These are phyloP conservation scores for Ylistrum balloti DNA, from an alignment of 1,140 invertebrate genomes.

Conservation along the genomic window DNA sequence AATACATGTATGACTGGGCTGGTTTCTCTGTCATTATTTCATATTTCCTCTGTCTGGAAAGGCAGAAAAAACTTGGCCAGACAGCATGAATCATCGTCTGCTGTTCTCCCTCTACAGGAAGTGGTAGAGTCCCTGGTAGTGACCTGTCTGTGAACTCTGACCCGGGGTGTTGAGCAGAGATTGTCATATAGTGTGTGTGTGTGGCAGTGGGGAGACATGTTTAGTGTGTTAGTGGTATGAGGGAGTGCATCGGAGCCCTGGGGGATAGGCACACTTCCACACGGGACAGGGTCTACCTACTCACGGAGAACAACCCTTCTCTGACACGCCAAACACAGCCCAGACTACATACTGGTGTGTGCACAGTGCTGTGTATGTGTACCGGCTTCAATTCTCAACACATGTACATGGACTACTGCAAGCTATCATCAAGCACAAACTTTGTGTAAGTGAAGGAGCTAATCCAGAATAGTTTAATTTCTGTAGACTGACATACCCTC, in stretches of 20 bases:
- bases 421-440: constrained; percentile 11
- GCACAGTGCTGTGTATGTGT: constrained; percentile 22
- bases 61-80: constrained; percentile 3
- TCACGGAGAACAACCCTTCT: neutral
- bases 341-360: neutral
- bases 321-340: constrained; percentile 13
- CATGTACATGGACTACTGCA: constrained; percentile 3
- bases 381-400: constrained; percentile 21
- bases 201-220: neutral
- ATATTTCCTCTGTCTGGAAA: constrained; percentile 34
- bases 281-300: neutral
- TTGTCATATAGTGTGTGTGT: constrained; percentile 32
- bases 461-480: constrained; percentile 17
- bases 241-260: constrained; percentile 12
- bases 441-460: constrained; percentile 36
- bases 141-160: constrained; percentile 27
- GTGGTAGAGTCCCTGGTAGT: constrained; percentile 6
- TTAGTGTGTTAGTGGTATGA: constrained; percentile 5
- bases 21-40: constrained; percentile 32
- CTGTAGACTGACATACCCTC: neutral
- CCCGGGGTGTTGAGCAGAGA: constrained; percentile 12
- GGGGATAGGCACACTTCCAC: neutral
- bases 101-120: constrained; percentile 29
- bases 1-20: constrained; percentile 38
- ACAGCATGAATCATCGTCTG: constrained; percentile 31